Conservation (phyloP, 2,888 invertebrate species). For the Apamea anceps region DNA sequence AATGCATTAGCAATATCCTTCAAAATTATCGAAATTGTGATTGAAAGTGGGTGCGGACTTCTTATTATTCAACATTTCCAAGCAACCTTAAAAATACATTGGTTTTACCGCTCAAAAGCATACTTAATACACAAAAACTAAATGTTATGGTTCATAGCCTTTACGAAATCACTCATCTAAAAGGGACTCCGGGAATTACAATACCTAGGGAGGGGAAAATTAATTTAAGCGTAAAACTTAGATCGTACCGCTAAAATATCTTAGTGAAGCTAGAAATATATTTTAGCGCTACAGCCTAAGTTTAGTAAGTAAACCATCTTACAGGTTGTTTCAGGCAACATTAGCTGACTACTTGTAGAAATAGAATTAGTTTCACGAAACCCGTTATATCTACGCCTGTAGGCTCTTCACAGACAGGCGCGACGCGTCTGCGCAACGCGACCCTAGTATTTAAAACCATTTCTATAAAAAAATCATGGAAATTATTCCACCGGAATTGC, state of each 20-base stretch:
- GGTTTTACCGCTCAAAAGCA: neutral
- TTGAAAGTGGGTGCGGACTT: neutral
- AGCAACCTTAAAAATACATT: neutral
- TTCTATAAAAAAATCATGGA: neutral
- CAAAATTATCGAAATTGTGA: neutral
- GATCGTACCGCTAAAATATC: neutral
- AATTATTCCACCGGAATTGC: no score
- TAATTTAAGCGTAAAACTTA: slow-evolving; percentile 28
- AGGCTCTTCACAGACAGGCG: neutral
- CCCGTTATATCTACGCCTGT: neutral
- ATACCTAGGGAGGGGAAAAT: neutral
- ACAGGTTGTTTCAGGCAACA: slow-evolving; percentile 27
- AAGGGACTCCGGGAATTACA: neutral
- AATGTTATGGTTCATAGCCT: neutral
- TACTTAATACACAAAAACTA: neutral
- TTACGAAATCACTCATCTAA: neutral
- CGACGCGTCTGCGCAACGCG: neutral
- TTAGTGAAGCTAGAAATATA: neutral
- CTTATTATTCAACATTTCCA: neutral
- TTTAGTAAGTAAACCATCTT: slow-evolving; percentile 25
- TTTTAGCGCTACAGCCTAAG: slow-evolving; percentile 10
- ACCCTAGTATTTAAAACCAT: neutral
- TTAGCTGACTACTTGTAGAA: neutral
- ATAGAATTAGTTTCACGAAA: slow-evolving; percentile 15
- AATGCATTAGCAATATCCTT: neutral